Conservation (phyloP, 2,888 invertebrate genomes). For the Harmothoe impar region DNA sequence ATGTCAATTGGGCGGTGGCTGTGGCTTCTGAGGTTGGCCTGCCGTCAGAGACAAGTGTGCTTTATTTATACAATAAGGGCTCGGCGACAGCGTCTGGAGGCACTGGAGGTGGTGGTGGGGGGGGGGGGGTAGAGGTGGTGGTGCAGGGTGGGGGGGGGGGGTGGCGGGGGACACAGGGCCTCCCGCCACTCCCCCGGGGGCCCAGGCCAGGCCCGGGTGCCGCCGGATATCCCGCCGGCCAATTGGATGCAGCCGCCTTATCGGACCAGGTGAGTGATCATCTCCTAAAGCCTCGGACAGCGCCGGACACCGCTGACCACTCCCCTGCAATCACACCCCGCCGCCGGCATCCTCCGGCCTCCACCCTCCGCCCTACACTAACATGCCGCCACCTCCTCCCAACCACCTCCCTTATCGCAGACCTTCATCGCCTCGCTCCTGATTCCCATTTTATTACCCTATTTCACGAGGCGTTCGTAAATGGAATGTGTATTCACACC, state of each 20-base stretch:
- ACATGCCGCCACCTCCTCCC: neutral
- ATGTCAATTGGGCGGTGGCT: conserved; percentile 60
- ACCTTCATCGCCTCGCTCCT: no score
- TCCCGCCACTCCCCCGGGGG: neutral
- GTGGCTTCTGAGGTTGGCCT: neutral
- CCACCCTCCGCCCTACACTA: neutral
- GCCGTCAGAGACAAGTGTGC: conserved; percentile 46
- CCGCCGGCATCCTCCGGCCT: neutral
- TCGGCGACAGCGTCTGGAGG: neutral
- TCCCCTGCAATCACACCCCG: conserved; percentile 45
- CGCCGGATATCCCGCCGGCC: conserved; percentile 7
- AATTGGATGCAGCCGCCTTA: conserved; percentile 20
- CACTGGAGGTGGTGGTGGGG: neutral
- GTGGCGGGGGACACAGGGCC: neutral
- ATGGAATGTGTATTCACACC: no score
- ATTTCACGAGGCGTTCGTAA: no score
- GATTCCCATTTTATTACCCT: no score
- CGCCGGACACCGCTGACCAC: conserved; percentile 49
- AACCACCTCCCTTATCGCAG: neutral
- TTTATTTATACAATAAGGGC: conserved; percentile 59
- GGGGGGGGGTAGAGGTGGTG: neutral
- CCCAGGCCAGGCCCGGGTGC: neutral
- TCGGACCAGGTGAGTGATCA: conserved; percentile 57
- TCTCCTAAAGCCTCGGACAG: conserved; percentile 41
- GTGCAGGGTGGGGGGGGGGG: neutral